Evolutionary conservation across 2,113 vertebrate genomes (phyloP).

Genomic region (Ceyx margarethae): DNA sequence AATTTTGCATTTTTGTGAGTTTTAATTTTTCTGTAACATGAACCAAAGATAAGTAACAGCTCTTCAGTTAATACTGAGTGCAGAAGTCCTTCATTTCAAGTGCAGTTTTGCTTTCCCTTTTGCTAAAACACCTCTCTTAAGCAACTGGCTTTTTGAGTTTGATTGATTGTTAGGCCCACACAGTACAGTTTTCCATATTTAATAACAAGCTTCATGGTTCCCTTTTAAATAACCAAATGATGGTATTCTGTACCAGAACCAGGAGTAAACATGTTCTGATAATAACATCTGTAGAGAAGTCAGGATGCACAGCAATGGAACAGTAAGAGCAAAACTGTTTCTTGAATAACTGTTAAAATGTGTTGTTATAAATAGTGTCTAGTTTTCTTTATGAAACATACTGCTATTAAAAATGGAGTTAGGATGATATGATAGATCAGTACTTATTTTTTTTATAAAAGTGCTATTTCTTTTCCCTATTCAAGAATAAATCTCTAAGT

Average conservation of each 20-base stretch:
- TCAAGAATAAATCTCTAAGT: neutral
- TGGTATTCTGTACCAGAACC: neutral
- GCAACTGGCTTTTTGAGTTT: neutral
- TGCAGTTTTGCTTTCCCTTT: neutral
- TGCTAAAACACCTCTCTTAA: neutral
- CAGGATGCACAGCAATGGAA: neutral
- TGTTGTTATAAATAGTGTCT: neutral
- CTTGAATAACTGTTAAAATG: neutral
- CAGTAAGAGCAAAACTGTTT: neutral
- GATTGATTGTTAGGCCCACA: neutral
- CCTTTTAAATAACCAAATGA: neutral
- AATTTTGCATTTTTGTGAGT: neutral
- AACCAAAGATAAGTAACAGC: neutral
- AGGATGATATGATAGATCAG: neutral
- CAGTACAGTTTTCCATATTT: neutral
- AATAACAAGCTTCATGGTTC: neutral
- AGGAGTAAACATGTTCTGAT: neutral
- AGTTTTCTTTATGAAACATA: neutral
- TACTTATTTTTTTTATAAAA: neutral
- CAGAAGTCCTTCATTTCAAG: neutral
- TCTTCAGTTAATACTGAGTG: neutral
- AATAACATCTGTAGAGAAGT: neutral
- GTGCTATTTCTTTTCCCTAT: neutral
- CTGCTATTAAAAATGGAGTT: neutral
- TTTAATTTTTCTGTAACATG: neutral